Evolutionary conservation across 2,113 vertebrate species (phyloP), one percentile per base, ranked within the genome.

Genomic region (Eulacestoma nigropectus): DNA sequence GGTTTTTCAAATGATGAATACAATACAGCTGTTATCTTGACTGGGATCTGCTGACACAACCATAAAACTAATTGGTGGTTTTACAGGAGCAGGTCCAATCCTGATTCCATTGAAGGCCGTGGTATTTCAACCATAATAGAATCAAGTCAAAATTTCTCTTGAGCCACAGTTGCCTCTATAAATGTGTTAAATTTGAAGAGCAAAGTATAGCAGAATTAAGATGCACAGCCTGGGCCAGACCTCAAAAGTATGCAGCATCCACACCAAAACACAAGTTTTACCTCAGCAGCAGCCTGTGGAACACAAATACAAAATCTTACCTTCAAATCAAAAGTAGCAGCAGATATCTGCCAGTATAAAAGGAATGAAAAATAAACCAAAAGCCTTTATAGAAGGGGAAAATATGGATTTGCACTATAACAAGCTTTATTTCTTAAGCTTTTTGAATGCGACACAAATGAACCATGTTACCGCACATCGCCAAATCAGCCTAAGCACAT

Each of bases 1-100:
- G 16, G 42, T 35, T 80, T 96, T 87, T 62, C 3, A 94, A 91
- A 95, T 65, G 0, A 77, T 67, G 32, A 87, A 90, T 65, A 83
- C 70, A 82, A 62, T 62, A 79, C 21, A 59, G 70, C 27, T 75
- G n/a, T 91, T 95, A 94, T 95, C 84, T 95, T 91, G 70, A 94
- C 63, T 21, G 4, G 72, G 32, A 75, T 95, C 84, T 96, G 70
- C 81, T 87, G 89, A 94, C 55, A 77, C 23, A 87, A 76, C 46
- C 70, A 67, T 89, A 93, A 96, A 91, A 93, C 77, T 79, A 94
- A 87, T 83, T 69, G n/a, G 86, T 92, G 73, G 74, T 93, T 93
- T 94, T 83, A 83, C 46, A 91, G 78, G 2, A 93, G 42, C 87
- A 65, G 59, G 74, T 79, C 50, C 70, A 88, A 80, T 91, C 59